Evolutionary conservation across 1,140 invertebrate species (phyloP), one percentile per base, ranked within the genome.

Genomic region (Neoseiulus cucumeris): DNA sequence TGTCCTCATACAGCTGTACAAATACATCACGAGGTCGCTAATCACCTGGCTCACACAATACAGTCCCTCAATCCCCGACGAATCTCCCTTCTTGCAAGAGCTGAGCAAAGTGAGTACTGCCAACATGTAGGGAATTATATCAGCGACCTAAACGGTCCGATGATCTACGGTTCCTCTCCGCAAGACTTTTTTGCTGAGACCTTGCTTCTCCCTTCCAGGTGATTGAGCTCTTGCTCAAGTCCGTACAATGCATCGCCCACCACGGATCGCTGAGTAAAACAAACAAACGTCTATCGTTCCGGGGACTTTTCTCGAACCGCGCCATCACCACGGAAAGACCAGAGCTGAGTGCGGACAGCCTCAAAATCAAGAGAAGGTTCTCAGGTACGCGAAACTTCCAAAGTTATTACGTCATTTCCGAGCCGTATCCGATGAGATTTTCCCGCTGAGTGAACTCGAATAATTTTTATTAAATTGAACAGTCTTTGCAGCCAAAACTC

Each of bases 1-100:
- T 25, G 51, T 59, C 33, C 51, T 59, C 51, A 59, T 59, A 14
- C 51, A 59, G 51, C 51, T 59, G 22, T 59, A 59, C 22, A 59
- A 25, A 25, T 59, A 59, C 51, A 33, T 59, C 22, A 59, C 51
- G 25, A 59, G 33, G 9, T 59, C 51, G 14, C 51, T 59, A 6
- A 59, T 59, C 17, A 59, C 51, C 51, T 59, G 51, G 51, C 22
- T 59, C 25, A 59, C 51, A 12, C 51, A 59, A 25, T 33, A 59
- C 22, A 33, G 51, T 14, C 51, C 51, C 14, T 20, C 51, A 12
- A 59, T 59, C 1, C 51, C 51, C 14, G 51, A 25, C 25, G 51
- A 14, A 33, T 59, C 51, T 59, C 51, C 51, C 4, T 25, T 59
- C 33, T 9, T 59, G 17, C 25, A 59, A 6, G 51, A 59, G 51